phyloP scores from a whole-genome alignment of 2,113 vertebrate genomes.

The Sitta europaea region DNA sequence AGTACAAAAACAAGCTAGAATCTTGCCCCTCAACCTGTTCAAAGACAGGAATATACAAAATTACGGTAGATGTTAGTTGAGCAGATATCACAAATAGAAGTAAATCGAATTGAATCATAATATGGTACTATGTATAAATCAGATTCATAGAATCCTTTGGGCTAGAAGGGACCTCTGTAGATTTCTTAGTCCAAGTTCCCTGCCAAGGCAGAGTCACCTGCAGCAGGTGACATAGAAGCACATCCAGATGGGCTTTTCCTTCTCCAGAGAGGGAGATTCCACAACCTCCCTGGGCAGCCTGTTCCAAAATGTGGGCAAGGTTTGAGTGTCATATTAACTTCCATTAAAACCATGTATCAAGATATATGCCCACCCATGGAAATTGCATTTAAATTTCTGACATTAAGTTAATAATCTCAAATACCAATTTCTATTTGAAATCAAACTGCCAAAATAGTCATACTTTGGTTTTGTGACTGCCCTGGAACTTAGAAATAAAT shows the following conservation, averaged over 20 bases:
- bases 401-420: background rate
- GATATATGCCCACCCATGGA: background rate
- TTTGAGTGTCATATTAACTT: background rate
- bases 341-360: background rate
- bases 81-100: background rate
- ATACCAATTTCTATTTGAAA: background rate
- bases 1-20: background rate
- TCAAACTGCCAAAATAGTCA: background rate
- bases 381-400: background rate
- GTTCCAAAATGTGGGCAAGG: background rate
- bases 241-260: too few species aligned
- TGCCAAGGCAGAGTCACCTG: background rate
- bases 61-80: background rate
- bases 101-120: background rate
- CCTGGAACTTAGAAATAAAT: background rate
- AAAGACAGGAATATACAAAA: background rate
- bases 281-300: background rate
- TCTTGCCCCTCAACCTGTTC: background rate
- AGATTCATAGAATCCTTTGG: background rate
- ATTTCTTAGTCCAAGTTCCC: background rate
- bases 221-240: background rate
- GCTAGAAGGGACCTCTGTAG: background rate
- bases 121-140: background rate
- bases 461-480: background rate
- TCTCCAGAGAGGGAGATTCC: background rate